These are phyloP conservation scores for Drosophila malerkotliana DNA, from an alignment of 1,140 invertebrate species.

Conservation along the genomic window DNA sequence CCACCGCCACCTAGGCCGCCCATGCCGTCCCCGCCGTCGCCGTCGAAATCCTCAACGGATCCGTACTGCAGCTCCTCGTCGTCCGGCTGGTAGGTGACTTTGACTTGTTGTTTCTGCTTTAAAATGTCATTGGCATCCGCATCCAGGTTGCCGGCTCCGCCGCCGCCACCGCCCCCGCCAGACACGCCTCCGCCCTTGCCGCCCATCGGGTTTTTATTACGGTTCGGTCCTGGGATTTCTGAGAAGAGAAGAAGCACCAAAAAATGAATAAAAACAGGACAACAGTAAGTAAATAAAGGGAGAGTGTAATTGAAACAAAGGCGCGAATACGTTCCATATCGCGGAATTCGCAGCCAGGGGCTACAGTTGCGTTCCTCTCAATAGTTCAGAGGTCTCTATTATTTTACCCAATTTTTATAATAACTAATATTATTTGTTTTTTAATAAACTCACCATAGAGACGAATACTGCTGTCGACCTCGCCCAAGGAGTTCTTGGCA, in stretches of 20 bases:
- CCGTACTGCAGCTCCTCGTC: slow-evolving; percentile 82
- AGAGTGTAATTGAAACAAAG: slow-evolving; percentile 75
- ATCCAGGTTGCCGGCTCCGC: slow-evolving; percentile 48
- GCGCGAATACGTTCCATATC: slow-evolving; percentile 55
- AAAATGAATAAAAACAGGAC: slow-evolving; percentile 33
- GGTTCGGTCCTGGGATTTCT: slow-evolving; percentile 86
- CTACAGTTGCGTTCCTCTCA: background rate
- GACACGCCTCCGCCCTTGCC: slow-evolving; percentile 40
- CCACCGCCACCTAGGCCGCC: slow-evolving; percentile 63
- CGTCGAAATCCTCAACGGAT: slow-evolving; percentile 81
- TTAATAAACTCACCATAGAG: slow-evolving; percentile 90
- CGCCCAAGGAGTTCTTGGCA: slow-evolving; percentile 95
- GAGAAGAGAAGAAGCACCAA: slow-evolving; percentile 56
- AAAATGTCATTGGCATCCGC: slow-evolving; percentile 83
- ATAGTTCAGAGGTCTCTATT: background rate
- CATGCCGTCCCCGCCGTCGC: slow-evolving; percentile 61
- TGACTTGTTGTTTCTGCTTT: slow-evolving; percentile 84
- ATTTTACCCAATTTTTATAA: too few species aligned
- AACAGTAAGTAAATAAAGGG: slow-evolving; percentile 46
- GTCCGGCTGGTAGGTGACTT: slow-evolving; percentile 82
- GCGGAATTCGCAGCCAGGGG: slow-evolving; percentile 3
- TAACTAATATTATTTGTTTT: too few species aligned
- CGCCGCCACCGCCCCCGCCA: slow-evolving; percentile 15
- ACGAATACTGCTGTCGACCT: slow-evolving; percentile 94
- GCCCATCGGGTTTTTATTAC: slow-evolving; percentile 78